Percentiles rank a stretch among this genome's conserved stretches.
phyloP scores from a whole-genome alignment of 2,113 vertebrate species.

The Capreolus pygargus region DNA sequence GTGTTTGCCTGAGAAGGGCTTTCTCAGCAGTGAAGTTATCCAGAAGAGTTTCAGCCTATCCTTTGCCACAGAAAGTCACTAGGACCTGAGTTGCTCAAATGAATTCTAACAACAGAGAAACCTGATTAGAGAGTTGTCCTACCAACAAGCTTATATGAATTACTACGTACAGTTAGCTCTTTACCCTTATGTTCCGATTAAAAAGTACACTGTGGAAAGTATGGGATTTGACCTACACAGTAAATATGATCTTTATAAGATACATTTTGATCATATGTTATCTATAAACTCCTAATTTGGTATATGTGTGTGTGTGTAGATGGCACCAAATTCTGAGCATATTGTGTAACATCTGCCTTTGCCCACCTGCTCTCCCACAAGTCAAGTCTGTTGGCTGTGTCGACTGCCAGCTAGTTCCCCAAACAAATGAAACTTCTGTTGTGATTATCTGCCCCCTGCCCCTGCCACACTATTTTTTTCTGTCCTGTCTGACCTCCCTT shows the following conservation, averaged over 20 bases:
- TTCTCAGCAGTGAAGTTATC: background rate
- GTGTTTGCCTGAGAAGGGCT: background rate
- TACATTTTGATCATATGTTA: background rate
- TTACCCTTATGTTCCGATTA: background rate
- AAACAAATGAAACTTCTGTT: background rate
- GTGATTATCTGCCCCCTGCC: background rate
- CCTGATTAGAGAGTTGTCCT: background rate
- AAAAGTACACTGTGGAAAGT: background rate
- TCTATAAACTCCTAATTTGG: background rate
- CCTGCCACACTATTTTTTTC: background rate
- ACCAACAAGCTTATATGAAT: background rate
- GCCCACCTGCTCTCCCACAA: background rate
- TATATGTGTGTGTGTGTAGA: background rate
- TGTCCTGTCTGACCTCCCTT: background rate
- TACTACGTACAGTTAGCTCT: background rate
- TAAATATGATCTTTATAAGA: background rate
- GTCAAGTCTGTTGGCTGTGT: background rate
- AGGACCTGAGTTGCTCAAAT: background rate
- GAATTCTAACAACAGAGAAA: conserved; percentile 17
- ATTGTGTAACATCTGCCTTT: background rate
- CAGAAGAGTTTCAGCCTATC: background rate
- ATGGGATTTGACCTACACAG: background rate
- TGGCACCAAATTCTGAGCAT: background rate
- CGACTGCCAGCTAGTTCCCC: background rate
- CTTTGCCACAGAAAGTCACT: background rate